A percentile compares a stretch with the other conserved stretches of the same genome.
These are phyloP conservation scores for Prietella phreatophila DNA, from an alignment of 2,113 vertebrate genomes.

Conservation along the genomic window DNA sequence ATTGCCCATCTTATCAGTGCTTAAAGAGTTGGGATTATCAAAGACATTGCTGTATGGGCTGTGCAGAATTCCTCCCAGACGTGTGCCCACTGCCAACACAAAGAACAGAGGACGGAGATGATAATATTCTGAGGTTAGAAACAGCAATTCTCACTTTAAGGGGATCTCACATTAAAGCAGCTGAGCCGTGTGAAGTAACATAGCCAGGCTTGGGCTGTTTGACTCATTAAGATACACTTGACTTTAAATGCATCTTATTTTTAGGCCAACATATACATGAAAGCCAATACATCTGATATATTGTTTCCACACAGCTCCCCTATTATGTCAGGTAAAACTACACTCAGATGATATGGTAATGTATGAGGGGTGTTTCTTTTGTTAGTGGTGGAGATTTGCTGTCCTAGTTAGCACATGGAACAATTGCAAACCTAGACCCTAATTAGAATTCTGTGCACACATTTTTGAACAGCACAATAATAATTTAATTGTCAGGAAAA, in stretches of 20 bases:
- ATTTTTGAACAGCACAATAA: slow-evolving; percentile 67
- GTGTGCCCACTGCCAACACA: slow-evolving; percentile 64
- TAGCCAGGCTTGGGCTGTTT: slow-evolving; percentile 62
- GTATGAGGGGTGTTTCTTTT: slow-evolving; percentile 19
- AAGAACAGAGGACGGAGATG: slow-evolving; percentile 66
- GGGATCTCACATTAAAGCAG: slow-evolving; percentile 67
- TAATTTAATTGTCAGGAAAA: slow-evolving; percentile 72
- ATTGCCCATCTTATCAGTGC: slow-evolving; percentile 76
- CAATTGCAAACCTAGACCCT: slow-evolving; percentile 66
- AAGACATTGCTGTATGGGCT: slow-evolving; percentile 68
- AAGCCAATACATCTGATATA: slow-evolving; percentile 63
- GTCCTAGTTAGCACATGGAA: slow-evolving; percentile 76
- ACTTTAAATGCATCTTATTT: slow-evolving; percentile 72
- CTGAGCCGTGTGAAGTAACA: slow-evolving; percentile 70
- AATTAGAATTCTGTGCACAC: slow-evolving; percentile 68
- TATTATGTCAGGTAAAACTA: slow-evolving; percentile 73
- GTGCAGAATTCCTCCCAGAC: slow-evolving; percentile 71
- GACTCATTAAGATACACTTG: slow-evolving; percentile 78
- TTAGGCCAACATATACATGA: slow-evolving; percentile 70
- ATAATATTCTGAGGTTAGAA: slow-evolving; percentile 77
- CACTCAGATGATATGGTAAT: slow-evolving; percentile 80
- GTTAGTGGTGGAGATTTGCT: slow-evolving; percentile 65
- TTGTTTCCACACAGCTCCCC: slow-evolving; percentile 69
- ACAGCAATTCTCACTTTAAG: slow-evolving; percentile 73
- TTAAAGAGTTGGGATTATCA: slow-evolving; percentile 78